phyloP scores from a whole-genome alignment of 2,888 invertebrate species.

The Calephelis perditalis region DNA sequence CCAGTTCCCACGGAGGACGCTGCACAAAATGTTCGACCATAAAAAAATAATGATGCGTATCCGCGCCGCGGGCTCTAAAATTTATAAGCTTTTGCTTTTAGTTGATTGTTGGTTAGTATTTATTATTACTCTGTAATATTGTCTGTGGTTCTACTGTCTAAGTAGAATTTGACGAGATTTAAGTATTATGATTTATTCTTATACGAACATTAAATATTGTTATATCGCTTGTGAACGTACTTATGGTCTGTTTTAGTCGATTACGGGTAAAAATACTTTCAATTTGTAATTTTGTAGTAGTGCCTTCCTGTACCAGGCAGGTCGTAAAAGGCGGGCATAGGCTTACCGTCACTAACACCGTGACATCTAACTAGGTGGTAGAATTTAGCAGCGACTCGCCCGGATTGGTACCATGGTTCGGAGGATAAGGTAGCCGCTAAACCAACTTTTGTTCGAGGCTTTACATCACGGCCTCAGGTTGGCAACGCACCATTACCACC shows the following conservation, averaged over 20 bases:
- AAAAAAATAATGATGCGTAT: conserved; percentile 39
- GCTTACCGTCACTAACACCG: no score
- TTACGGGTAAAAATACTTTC: conserved; percentile 27
- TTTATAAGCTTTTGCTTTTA: conserved; percentile 50
- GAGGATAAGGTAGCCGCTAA: no score
- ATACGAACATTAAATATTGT: conserved; percentile 30
- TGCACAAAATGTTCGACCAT: conserved; percentile 50
- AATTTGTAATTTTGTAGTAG: no score
- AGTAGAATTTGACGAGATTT: conserved; percentile 58
- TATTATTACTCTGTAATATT: conserved; percentile 62
- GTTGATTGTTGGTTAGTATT: conserved; percentile 49
- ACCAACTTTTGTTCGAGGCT: no score
- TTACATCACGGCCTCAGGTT: no score
- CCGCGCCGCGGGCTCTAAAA: conserved; percentile 63
- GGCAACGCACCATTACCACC: no score
- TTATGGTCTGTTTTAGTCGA: conserved; percentile 39
- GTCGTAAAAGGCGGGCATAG: no score
- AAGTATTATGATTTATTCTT: conserved; percentile 59
- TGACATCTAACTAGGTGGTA: no score
- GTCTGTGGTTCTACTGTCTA: conserved; percentile 49
- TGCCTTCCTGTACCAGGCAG: no score
- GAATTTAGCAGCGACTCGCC: no score
- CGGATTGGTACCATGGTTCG: no score
- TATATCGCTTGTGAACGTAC: conserved; percentile 36
- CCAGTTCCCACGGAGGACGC: conserved; percentile 61